Percentiles rank a stretch among this genome's conserved stretches.
Evolutionary conservation across 2,113 vertebrate species (phyloP).

Genomic region (Ceratotherium simum): DNA sequence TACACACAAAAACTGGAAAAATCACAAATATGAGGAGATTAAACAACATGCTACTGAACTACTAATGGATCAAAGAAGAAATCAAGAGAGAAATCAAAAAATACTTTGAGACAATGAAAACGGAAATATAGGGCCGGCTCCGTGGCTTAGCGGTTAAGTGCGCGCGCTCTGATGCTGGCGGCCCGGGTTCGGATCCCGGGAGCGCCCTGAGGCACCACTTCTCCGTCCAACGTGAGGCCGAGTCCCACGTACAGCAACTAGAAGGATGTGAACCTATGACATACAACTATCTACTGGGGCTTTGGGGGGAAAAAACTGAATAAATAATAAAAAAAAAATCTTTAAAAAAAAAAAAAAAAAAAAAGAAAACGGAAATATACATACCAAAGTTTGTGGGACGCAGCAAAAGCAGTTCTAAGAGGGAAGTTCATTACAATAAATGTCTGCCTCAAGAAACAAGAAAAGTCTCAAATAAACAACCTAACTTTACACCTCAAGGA

Average conservation of each 20-base stretch:
- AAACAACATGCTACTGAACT: not conserved
- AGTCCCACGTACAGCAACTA: too few relatives aligned
- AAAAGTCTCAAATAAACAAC: not conserved
- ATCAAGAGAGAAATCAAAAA: not conserved
- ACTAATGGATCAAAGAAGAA: not conserved
- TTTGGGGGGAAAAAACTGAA: too few relatives aligned
- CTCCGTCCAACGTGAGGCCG: too few relatives aligned
- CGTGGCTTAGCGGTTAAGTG: too few relatives aligned
- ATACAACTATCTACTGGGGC: too few relatives aligned
- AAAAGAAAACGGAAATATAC: not conserved
- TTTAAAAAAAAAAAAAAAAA: too few relatives aligned
- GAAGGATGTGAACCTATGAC: too few relatives aligned
- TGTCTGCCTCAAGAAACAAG: not conserved
- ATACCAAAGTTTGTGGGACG: not conserved
- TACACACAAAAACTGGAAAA: conserved; percentile 86
- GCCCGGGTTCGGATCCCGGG: too few relatives aligned
- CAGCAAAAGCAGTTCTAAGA: not conserved
- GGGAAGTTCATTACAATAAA: not conserved
- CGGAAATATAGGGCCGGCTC: not conserved
- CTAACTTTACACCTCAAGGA: not conserved
- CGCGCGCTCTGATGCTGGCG: too few relatives aligned
- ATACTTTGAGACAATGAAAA: not conserved
- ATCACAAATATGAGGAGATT: not conserved
- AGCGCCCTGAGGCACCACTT: too few relatives aligned
- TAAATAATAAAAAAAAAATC: too few relatives aligned